Evolutionary conservation across 1,140 invertebrate species (phyloP).

Genomic region (Agrilus planipennis): DNA sequence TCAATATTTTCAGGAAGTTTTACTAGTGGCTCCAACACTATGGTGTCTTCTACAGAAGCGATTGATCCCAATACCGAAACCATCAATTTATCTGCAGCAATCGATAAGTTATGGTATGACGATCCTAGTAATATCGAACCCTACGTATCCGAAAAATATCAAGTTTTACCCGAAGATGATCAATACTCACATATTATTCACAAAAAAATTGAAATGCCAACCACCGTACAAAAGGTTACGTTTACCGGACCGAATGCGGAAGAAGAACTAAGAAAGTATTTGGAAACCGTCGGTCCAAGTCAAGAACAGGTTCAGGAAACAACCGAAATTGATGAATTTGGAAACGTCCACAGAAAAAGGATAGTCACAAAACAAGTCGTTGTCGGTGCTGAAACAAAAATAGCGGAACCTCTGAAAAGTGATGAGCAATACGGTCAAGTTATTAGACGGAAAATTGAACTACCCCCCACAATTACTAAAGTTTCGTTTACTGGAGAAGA

Average conservation of each 20-base stretch:
- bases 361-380: slow-evolving; percentile 39
- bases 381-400: slow-evolving; percentile 33
- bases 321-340: slow-evolving; percentile 36
- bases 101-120: slow-evolving; percentile 34
- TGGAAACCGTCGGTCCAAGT: slow-evolving; percentile 39
- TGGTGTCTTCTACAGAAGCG: slow-evolving; percentile 59
- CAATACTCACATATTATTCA: slow-evolving; percentile 36
- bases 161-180: slow-evolving; percentile 30
- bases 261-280: slow-evolving; percentile 37
- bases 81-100: slow-evolving; percentile 30
- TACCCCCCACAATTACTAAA: slow-evolving; percentile 40
- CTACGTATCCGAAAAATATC: slow-evolving; percentile 37
- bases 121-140: slow-evolving; percentile 29
- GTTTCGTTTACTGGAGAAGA: slow-evolving; percentile 43
- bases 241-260: slow-evolving; percentile 42
- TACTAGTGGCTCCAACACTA: slow-evolving; percentile 62
- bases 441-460: slow-evolving; percentile 36
- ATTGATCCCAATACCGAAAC: slow-evolving; percentile 37
- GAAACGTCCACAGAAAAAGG: slow-evolving; percentile 40
- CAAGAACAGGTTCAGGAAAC: slow-evolving; percentile 39
- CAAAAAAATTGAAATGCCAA: slow-evolving; percentile 37
- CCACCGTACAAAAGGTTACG: slow-evolving; percentile 41
- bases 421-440: slow-evolving; percentile 34
- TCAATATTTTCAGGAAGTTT: slow-evolving; percentile 71
- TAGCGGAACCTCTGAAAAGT: slow-evolving; percentile 33